Evolutionary conservation across 2,113 vertebrate species (phyloP).

Genomic region (Gracilinanus agilis): DNA sequence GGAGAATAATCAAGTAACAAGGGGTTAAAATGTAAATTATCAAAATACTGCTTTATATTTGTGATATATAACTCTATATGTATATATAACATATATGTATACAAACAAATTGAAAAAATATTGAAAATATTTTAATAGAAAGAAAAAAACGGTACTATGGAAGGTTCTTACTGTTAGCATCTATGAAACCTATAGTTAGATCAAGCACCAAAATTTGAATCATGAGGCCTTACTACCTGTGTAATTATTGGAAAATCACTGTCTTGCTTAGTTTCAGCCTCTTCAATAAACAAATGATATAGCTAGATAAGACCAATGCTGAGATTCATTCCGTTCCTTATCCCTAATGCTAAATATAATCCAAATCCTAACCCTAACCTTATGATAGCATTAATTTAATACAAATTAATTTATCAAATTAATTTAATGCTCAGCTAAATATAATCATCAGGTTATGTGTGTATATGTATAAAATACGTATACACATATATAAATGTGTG

Average conservation of each 20-base stretch:
- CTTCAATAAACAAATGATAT: not conserved
- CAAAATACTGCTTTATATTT: conserved; percentile 64
- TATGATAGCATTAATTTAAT: not conserved
- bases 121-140: conserved; percentile 57
- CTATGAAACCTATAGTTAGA: not conserved
- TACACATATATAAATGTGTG: not conserved
- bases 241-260: conserved; percentile 8
- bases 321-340: not conserved
- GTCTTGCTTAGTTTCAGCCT: conserved; percentile 11
- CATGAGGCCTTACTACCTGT: not conserved
- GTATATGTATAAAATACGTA: not conserved
- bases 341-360: too few species aligned
- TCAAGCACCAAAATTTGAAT: not conserved
- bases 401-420: not conserved
- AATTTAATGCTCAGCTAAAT: not conserved
- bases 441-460: not conserved
- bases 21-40: conserved; percentile 77
- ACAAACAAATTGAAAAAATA: conserved; percentile 68
- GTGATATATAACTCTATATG: too few species aligned
- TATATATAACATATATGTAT: not conserved
- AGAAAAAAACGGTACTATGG: not conserved
- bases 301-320: not conserved
- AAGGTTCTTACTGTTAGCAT: not conserved
- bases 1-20: conserved; percentile 70
- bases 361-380: too few species aligned